Base-by-base conservation (phyloP, 2,888 invertebrate genomes). In the Hydropsyche betteni region DNA sequence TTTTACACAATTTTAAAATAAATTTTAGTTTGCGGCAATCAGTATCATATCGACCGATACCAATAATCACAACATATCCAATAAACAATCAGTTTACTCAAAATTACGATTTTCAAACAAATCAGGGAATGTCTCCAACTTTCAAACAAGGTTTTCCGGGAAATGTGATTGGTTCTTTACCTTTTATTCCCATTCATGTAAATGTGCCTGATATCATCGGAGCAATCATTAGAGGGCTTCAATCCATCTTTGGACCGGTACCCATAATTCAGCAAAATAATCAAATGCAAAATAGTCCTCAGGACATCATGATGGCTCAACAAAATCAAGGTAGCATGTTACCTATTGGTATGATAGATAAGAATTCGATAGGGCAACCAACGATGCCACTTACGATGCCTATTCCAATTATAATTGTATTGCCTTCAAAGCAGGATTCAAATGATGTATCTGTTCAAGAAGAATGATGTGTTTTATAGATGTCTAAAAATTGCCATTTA, bases 161-260 rank as follows among this genome's bases (percentile, higher is more conserved):
- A 4, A 85, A 84, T 51, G 82, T 89, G 69, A 89, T 91, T 75
- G 86, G 87, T 14, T 82, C 83, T 5, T 86, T 89, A 34, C 88
- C 89, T 0, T 89, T 89, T 81, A 83, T 91, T 24, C 91, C 91
- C 0, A 84, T 91, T 73, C 89, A 91, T 83, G 83, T 91, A 1
- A 91, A 91, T 81, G 88, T 91, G 0, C 91, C 91, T 2, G 90
- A 91, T 80, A 84, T 88, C 0, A 84, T 91, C 72, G 82, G 84
- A 12, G 80, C 80, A 8, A 81, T 81, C 51, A 69, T 78, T 0
- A 86, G 86, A 86, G 84, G 83, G 4, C 84, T 84, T 74, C 83
- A 85, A 78, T 84, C 84, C 5, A 84, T 87, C 68, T 80, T 83
- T 0, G 80, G 83, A 6, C 34, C 71, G 0, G 53, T 69, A 10